A percentile compares a stretch with the other conserved stretches of the same genome.
phyloP scores from a whole-genome alignment of 2,888 invertebrate species.

The Ctena decussata region DNA sequence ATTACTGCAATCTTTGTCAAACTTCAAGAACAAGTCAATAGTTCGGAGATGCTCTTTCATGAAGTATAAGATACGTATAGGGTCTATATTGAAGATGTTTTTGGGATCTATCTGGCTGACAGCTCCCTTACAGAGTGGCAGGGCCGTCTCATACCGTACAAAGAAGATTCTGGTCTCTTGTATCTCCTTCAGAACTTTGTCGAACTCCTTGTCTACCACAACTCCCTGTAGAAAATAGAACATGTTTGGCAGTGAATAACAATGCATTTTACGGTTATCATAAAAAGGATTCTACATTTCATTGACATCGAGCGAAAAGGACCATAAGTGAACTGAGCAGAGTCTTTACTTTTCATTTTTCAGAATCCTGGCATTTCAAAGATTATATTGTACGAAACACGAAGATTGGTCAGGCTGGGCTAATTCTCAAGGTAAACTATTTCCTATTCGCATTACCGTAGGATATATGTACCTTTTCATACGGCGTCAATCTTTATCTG shows the following conservation, averaged over 20 bases:
- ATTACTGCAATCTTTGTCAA: slow-evolving; percentile 73
- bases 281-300: too few relatives aligned
- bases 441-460: too few relatives aligned
- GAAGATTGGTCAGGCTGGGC: too few relatives aligned
- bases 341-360: too few relatives aligned
- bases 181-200: slow-evolving; percentile 74
- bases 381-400: too few relatives aligned
- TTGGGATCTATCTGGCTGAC: slow-evolving; percentile 58
- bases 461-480: too few relatives aligned
- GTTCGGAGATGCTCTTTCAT: slow-evolving; percentile 83
- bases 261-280: too few relatives aligned
- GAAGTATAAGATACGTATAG: slow-evolving; percentile 79
- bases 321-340: too few relatives aligned
- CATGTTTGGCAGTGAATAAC: background rate
- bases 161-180: slow-evolving; percentile 70
- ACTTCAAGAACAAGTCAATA: slow-evolving; percentile 78
- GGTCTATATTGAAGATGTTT: slow-evolving; percentile 81
- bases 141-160: slow-evolving; percentile 72
- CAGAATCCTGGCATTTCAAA: too few relatives aligned
- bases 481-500: too few relatives aligned
- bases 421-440: too few relatives aligned
- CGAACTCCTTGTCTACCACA: slow-evolving; percentile 83
- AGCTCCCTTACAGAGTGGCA: slow-evolving; percentile 64
- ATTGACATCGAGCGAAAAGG: too few relatives aligned
- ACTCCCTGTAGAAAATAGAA: slow-evolving; percentile 72